A percentile compares a stretch with the other conserved stretches of the same genome.
phyloP scores from a whole-genome alignment of 2,797 vertebrate species.

The Enteromius argenteus region DNA sequence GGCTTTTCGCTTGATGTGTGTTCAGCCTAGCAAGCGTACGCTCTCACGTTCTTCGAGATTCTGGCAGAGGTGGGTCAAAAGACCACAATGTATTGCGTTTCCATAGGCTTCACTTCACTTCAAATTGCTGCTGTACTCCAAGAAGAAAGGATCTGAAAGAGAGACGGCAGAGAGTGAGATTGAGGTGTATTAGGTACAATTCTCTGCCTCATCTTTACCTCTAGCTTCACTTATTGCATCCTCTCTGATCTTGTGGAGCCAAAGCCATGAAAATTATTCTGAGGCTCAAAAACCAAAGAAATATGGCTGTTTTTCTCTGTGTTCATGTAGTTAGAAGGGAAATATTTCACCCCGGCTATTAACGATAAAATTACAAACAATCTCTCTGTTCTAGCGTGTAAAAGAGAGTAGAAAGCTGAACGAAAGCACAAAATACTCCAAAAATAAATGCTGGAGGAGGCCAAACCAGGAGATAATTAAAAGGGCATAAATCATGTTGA shows the following conservation, averaged over 20 bases:
- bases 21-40: conserved; percentile 15
- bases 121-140: conserved; percentile 32
- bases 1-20: conserved; percentile 16
- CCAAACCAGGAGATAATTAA: conserved; percentile 60
- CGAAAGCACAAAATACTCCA: conserved; percentile 47
- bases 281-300: conserved; percentile 33
- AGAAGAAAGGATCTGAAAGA: not conserved
- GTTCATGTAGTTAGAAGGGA: conserved; percentile 17
- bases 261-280: conserved; percentile 38
- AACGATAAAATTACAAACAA: not conserved
- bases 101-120: conserved; percentile 17
- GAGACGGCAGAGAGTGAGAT: not conserved
- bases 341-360: not conserved
- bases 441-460: conserved; percentile 58
- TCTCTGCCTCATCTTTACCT: conserved; percentile 1
- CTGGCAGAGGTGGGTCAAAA: not conserved
- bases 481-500: conserved; percentile 61
- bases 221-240: conserved; percentile 47
- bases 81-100: conserved; percentile 24
- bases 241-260: conserved; percentile 64
- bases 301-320: not conserved
- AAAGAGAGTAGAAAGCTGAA: not conserved
- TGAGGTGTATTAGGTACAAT: conserved; percentile 31
- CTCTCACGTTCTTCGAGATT: not conserved
- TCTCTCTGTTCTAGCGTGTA: conserved; percentile 14